Evolutionary conservation across 2,888 invertebrate species (phyloP).

Genomic region (Vandiemenella viatica): DNA sequence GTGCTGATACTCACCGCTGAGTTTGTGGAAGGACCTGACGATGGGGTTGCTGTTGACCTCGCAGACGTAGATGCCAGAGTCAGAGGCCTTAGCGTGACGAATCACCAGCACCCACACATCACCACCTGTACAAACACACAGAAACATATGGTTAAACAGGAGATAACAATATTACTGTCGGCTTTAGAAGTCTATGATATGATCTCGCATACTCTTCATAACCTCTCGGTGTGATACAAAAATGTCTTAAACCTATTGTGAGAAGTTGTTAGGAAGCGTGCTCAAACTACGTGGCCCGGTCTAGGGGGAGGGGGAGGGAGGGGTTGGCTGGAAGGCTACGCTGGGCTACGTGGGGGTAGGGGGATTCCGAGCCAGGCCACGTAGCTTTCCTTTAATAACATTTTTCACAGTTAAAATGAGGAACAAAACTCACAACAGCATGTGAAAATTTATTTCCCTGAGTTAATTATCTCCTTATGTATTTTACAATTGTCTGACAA

Average conservation of each 20-base stretch:
- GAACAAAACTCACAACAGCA: too few species aligned
- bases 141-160: neutral
- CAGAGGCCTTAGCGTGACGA: conserved; percentile 47
- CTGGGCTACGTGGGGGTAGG: neutral
- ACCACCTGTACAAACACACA: conserved; percentile 39
- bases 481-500: too few species aligned
- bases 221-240: neutral
- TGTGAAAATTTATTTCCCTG: too few species aligned
- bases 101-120: conserved; percentile 77
- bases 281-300: neutral
- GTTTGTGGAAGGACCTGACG: conserved; percentile 60
- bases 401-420: too few species aligned
- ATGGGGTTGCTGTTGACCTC: conserved; percentile 70
- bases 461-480: too few species aligned
- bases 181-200: neutral
- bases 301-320: neutral
- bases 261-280: neutral
- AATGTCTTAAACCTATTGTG: too few species aligned
- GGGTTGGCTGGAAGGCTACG: neutral
- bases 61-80: conserved; percentile 67
- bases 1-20: conserved; percentile 54
- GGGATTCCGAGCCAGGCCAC: too few species aligned
- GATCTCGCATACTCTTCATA: neutral
- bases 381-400: too few species aligned
- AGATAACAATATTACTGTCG: neutral